Conservation (phyloP, 2,888 invertebrate genomes). For the Drosophila fungiperda region DNA sequence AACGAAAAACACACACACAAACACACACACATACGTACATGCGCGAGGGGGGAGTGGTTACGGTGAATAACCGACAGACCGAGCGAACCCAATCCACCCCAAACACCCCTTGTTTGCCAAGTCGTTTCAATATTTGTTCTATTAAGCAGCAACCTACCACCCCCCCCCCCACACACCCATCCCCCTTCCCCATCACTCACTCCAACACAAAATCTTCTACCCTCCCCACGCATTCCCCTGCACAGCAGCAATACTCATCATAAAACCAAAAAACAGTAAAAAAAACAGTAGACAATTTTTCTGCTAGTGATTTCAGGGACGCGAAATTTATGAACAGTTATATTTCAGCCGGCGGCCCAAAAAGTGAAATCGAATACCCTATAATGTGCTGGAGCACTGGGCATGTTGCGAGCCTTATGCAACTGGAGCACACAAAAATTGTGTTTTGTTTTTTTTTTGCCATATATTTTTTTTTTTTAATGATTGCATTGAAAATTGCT, state of each 20-base stretch:
- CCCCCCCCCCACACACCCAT: neutral
- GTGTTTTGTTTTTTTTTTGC: neutral
- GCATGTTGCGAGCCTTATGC: conserved; percentile 7
- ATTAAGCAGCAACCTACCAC: conserved; percentile 57
- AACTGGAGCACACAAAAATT: neutral
- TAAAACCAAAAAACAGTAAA: conserved; percentile 32
- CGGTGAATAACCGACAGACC: neutral
- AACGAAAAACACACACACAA: conserved; percentile 23
- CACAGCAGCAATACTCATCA: conserved; percentile 27
- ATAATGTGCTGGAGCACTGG: neutral
- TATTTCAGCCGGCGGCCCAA: conserved; percentile 64
- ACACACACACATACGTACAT: conserved; percentile 4
- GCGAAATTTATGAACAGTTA: conserved; percentile 73
- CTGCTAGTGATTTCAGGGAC: conserved; percentile 62
- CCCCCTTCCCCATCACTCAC: neutral
- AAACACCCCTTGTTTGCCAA: conserved; percentile 36
- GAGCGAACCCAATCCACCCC: conserved; percentile 10
- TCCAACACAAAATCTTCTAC: neutral
- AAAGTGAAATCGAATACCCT: conserved; percentile 47
- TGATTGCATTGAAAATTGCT: neutral
- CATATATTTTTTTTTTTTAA: neutral
- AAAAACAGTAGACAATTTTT: conserved; percentile 65
- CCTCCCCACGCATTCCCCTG: neutral
- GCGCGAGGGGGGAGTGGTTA: conserved; percentile 2
- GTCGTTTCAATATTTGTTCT: conserved; percentile 76